Conservation (phyloP, 1,140 invertebrate species). For the Euwallacea similis region DNA sequence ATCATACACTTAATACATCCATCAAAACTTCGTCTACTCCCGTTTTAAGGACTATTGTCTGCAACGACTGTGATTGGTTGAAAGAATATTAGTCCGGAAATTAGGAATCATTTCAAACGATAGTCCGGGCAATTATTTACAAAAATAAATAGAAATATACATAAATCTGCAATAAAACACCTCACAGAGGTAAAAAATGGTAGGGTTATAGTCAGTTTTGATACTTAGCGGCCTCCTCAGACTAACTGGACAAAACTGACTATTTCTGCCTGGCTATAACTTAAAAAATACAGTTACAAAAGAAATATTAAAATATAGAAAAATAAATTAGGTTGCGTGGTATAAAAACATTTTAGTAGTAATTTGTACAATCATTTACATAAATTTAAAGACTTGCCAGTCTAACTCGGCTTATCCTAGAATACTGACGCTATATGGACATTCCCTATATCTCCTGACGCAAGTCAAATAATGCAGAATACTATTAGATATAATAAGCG, state of each 20-base stretch:
- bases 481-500: no score
- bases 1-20: no score
- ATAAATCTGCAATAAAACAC: slow-evolving; percentile 34
- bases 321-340: slow-evolving; percentile 44
- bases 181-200: slow-evolving; percentile 43
- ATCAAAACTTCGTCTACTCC: no score
- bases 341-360: slow-evolving; percentile 39
- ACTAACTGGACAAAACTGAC: background rate
- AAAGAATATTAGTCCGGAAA: no score
- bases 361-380: slow-evolving; percentile 40
- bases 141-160: slow-evolving; percentile 46
- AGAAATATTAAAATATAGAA: slow-evolving; percentile 43
- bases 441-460: background rate
- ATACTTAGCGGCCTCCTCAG: background rate
- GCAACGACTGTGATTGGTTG: no score
- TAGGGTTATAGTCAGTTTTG: slow-evolving; percentile 30
- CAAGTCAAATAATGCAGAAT: no score
- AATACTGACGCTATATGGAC: slow-evolving; percentile 32
- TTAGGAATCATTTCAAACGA: slow-evolving; percentile 21
- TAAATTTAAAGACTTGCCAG: background rate
- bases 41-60: background rate
- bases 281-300: slow-evolving; percentile 40
- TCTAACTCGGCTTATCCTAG: slow-evolving; percentile 19
- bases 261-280: slow-evolving; percentile 4
- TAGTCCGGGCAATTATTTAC: slow-evolving; percentile 34